Evolutionary conservation across 2,113 vertebrate genomes (phyloP), one percentile per base, ranked within the genome.

Genomic region (Cololabis saira): DNA sequence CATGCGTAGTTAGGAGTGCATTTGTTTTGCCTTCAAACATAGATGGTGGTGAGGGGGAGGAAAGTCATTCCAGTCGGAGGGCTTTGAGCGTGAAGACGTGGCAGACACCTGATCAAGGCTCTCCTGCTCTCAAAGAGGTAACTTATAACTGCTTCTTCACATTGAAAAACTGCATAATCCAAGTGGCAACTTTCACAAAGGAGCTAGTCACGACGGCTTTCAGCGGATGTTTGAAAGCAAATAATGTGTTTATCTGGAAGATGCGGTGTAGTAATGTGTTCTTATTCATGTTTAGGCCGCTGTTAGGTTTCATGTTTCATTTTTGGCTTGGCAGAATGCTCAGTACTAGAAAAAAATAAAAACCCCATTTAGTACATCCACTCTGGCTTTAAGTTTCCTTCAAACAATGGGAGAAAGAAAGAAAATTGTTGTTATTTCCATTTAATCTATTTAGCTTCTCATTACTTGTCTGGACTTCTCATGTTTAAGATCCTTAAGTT

Each of bases 1-100:
- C 18, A 13, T 37, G 45, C 15, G 48, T 58, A 64, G 48, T 30
- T 11, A 40, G 17, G 24, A 48, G 42, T 52, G 61, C 41, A 43
- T 61, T 71, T 91, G 87, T 88, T 90, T 90, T 90, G 74, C 66
- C 62, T 77, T 76, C n/a, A 87, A 17, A 77, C 84, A 82, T 21
- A 87, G 89, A 78, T 22, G 77, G 50, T 30, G 73, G 50, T 30
- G 73, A 78, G 47, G 67, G 37, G 52, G 71, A 68, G 67, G 71
- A 65, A 68, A 74, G 86, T 65, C 59, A 68, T 49, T 14, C 15
- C 27, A 15, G 60, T 56, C 37, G 37, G 0, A 42, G 59, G 5
- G 40, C 71, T 41, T 19, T 14, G 41, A 62, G 65, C 33, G 57
- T 51, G 48, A 84, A 48, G 80, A 80, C 78, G 18, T 62, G 71